Evolutionary conservation across 2,888 invertebrate species (phyloP).

Genomic region (Drosophila sordidula): DNA sequence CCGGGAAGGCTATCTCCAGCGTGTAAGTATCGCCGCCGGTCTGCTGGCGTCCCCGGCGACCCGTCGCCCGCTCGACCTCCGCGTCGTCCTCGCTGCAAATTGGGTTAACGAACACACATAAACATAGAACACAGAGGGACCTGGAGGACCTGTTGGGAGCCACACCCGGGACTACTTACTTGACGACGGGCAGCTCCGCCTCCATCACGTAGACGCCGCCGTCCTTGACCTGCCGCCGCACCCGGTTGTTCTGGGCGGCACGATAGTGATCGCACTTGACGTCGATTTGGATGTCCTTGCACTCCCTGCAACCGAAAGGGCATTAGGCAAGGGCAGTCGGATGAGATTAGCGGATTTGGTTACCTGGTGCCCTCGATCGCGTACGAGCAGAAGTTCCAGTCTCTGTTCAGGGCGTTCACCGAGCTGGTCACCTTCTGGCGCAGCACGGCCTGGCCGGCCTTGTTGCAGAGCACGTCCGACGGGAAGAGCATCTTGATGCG

Average conservation of each 20-base stretch:
- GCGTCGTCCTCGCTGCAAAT: conserved; percentile 80
- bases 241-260: conserved; percentile 86
- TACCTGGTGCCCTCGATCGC: conserved; percentile 90
- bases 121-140: conserved; percentile 60
- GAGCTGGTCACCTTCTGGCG: conserved; percentile 95
- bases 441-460: conserved; percentile 96
- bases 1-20: conserved; percentile 96
- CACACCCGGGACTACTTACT: conserved; percentile 88
- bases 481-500: conserved; percentile 97
- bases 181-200: conserved; percentile 92
- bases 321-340: not conserved
- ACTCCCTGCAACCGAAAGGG: conserved; percentile 88
- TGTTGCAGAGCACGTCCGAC: conserved; percentile 97
- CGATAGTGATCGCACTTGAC: conserved; percentile 95
- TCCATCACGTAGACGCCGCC: conserved; percentile 93
- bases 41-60: conserved; percentile 93
- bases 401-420: conserved; percentile 95
- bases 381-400: conserved; percentile 98
- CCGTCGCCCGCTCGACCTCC: conserved; percentile 77
- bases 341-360: too few relatives aligned
- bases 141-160: not conserved
- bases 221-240: conserved; percentile 88
- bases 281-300: conserved; percentile 95
- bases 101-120: conserved; percentile 71
- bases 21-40: conserved; percentile 93